Conservation (phyloP, 2,113 vertebrate species). For the Callithrix jacchus region DNA sequence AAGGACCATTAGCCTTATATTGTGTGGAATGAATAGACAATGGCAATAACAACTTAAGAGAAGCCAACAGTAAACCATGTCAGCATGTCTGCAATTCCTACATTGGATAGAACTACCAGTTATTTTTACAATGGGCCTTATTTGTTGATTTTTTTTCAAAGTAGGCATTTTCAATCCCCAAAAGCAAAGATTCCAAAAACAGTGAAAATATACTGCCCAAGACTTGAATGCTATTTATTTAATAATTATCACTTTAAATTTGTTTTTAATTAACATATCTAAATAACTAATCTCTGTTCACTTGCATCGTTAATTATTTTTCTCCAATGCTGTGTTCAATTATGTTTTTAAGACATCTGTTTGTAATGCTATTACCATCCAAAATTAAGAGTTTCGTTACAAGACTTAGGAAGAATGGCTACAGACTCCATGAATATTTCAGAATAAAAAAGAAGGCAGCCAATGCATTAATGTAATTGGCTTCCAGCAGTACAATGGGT, state of each 20-base stretch:
- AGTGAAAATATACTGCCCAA: neutral
- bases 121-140: neutral
- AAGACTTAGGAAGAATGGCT: neutral
- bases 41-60: neutral
- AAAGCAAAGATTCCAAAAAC: constrained; percentile 40
- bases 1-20: constrained; percentile 38
- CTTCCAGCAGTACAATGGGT: constrained; percentile 21
- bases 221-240: constrained; percentile 13
- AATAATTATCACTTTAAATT: constrained; percentile 58
- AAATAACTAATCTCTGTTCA: constrained; percentile 50
- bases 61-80: neutral
- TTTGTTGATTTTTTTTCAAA: constrained; percentile 38
- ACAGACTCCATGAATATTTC: constrained; percentile 37
- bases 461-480: constrained; percentile 44
- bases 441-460: constrained; percentile 38
- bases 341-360: constrained; percentile 48
- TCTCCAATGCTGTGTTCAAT: constrained; percentile 20
- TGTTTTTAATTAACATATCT: constrained; percentile 59
- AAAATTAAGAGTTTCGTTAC: constrained; percentile 20
- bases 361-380: constrained; percentile 6
- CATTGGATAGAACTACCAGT: neutral
- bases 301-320: constrained; percentile 46
- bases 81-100: neutral
- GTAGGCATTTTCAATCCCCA: neutral
- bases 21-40: constrained; percentile 17